Conservation (phyloP, 2,888 invertebrate species). For the Saturnia japonica region DNA sequence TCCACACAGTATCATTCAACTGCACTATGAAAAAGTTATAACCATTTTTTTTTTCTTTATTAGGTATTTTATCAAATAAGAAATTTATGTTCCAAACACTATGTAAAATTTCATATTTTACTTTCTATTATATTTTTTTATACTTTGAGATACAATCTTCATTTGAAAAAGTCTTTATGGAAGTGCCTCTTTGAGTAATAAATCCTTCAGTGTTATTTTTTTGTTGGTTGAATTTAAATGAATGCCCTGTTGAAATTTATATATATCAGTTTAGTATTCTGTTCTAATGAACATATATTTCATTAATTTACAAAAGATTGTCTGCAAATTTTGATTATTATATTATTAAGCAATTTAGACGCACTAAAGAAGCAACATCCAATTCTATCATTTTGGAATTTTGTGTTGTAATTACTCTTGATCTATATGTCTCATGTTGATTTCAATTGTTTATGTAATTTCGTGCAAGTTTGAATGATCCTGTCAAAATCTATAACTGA, state of each 20-base stretch:
- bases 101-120: neutral
- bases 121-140: neutral
- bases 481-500: conserved; percentile 50
- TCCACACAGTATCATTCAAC: conserved; percentile 39
- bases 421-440: neutral
- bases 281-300: no score
- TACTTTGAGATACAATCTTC: neutral
- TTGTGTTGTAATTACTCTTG: no score
- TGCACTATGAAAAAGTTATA: conserved; percentile 38
- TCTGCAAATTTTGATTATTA: no score
- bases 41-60: conserved; percentile 13
- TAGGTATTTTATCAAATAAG: neutral
- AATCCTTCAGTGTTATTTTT: no score
- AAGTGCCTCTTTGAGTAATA: neutral
- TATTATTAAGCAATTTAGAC: no score
- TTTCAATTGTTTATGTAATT: neutral
- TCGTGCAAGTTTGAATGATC: conserved; percentile 70
- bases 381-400: no score
- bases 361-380: no score
- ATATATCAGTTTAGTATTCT: no score
- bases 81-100: conserved; percentile 3
- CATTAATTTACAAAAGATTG: no score
- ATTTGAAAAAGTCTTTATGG: neutral
- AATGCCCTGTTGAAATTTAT: no score
- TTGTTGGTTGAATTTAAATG: no score